phyloP scores from a whole-genome alignment of 2,113 vertebrate species.

The Rhinolophus sinicus region DNA sequence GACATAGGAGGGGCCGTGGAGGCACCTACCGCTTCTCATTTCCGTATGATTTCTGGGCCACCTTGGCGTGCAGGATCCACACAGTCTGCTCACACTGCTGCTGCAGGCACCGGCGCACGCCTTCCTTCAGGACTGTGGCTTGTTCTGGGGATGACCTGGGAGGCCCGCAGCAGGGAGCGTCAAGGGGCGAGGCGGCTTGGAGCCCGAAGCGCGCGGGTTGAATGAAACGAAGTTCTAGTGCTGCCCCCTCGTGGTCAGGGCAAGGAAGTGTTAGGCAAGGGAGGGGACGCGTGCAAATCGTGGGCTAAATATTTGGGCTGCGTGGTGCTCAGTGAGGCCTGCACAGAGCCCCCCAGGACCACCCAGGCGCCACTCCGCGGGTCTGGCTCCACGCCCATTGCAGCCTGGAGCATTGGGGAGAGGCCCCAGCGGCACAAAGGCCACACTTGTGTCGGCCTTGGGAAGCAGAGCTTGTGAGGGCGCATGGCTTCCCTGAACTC shows the following conservation, averaged over 20 bases:
- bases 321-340: slow-evolving; percentile 32
- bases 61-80: slow-evolving; percentile 94
- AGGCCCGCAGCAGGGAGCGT: background rate
- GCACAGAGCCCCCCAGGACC: slow-evolving; percentile 55
- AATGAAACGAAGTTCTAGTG: background rate
- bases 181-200: background rate
- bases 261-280: background rate
- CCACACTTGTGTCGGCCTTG: background rate
- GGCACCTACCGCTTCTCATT: slow-evolving; percentile 93
- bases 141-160: slow-evolving; percentile 78
- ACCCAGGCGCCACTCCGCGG: slow-evolving; percentile 70
- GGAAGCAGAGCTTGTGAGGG: background rate
- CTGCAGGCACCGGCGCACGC: slow-evolving; percentile 86
- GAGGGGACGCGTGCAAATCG: background rate
- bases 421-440: background rate
- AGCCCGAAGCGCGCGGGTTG: background rate
- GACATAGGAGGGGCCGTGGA: rapidly evolving
- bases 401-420: background rate
- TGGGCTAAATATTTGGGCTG: slow-evolving; percentile 60
- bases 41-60: slow-evolving; percentile 97
- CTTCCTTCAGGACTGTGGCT: slow-evolving; percentile 79
- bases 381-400: slow-evolving; percentile 59
- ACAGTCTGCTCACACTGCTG: slow-evolving; percentile 89
- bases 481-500: background rate
- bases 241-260: background rate